Conservation (phyloP, 2,888 invertebrate genomes). For the Dione vanillae region DNA sequence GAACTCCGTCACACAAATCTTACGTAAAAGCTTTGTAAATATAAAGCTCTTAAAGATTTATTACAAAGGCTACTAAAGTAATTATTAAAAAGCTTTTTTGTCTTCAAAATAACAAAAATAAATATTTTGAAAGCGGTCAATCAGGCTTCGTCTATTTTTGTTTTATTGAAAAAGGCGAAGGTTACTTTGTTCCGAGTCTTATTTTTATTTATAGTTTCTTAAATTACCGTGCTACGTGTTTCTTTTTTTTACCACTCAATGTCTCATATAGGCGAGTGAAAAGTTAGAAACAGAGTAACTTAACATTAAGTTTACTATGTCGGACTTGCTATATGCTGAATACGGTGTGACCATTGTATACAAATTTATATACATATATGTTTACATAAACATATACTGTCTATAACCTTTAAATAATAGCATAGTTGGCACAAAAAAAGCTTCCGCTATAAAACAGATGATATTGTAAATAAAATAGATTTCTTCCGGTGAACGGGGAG, state of each 20-base stretch:
- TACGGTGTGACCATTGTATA: no score
- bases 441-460: neutral
- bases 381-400: no score
- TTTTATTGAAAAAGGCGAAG: neutral
- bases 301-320: no score
- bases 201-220: neutral
- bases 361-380: no score
- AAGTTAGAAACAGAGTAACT: no score
- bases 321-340: no score
- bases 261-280: no score
- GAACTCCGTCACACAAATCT: neutral
- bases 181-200: neutral
- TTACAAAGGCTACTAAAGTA: no score
- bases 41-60: no score
- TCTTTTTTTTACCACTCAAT: neutral
- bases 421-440: neutral
- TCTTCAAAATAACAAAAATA: no score
- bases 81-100: no score
- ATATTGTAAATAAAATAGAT: neutral
- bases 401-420: no score
- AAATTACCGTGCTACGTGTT: neutral
- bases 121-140: neutral
- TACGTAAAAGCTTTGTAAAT: neutral
- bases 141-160: neutral
- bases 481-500: neutral